Percentiles rank a stretch among this genome's conserved stretches.
phyloP scores from a whole-genome alignment of 1,140 invertebrate genomes.

The Scaptomyza montana region DNA sequence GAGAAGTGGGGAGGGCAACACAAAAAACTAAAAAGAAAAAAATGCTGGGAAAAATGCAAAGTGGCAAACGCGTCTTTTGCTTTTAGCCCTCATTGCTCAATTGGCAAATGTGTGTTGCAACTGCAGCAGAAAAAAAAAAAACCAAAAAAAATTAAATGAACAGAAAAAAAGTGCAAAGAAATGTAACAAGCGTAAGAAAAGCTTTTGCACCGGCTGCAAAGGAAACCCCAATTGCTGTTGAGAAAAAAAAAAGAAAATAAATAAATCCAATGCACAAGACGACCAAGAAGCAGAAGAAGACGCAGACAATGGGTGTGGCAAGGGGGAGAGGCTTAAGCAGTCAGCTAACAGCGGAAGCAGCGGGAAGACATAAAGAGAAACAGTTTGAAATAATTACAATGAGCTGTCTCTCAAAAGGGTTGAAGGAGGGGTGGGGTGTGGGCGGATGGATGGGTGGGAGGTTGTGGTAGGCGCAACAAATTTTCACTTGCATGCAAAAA shows the following conservation, averaged over 20 bases:
- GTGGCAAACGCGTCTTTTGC: constrained; percentile 12
- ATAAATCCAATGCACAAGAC: constrained; percentile 29
- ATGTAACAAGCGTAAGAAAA: constrained; percentile 61
- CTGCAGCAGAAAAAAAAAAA: constrained; percentile 23
- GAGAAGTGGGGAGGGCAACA: not conserved
- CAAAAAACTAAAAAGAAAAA: not conserved
- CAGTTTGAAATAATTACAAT: constrained; percentile 80
- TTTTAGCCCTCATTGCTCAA: constrained; percentile 62
- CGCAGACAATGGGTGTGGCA: constrained; percentile 4
- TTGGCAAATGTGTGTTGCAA: constrained; percentile 62
- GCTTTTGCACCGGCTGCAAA: constrained; percentile 60
- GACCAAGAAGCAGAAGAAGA: not conserved
- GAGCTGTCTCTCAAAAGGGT: constrained; percentile 20
- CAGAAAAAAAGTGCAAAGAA: constrained; percentile 40
- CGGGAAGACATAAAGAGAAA: constrained; percentile 47
- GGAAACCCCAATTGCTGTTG: constrained; percentile 38
- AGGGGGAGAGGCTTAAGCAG: constrained; percentile 28
- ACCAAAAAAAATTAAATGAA: not conserved
- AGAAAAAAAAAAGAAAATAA: constrained; percentile 12
- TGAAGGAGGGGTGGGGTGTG: not conserved
- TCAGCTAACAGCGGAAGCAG: constrained; percentile 62
- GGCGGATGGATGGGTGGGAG: not conserved
- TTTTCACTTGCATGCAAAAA: too few relatives aligned
- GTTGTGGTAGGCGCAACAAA: not conserved
- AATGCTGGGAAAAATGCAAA: constrained; percentile 16